Conservation (phyloP, 1,140 invertebrate species). For the Drosophila obscura region DNA sequence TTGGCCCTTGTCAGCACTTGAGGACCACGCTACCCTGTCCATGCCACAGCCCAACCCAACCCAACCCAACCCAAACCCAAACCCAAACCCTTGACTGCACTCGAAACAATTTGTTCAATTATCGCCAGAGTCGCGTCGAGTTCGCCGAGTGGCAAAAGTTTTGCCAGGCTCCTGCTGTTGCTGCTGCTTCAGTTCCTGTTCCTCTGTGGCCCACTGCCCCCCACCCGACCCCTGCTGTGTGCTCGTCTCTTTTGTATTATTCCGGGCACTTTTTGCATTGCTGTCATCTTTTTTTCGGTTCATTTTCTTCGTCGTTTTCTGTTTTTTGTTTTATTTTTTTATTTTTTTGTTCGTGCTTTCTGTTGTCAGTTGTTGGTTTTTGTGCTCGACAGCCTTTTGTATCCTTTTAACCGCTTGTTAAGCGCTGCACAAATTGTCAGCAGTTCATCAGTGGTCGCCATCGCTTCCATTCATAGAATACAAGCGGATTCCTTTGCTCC, state of each 20-base stretch:
- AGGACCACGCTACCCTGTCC: not conserved
- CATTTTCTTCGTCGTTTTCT: not conserved
- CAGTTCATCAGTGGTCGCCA: conserved; percentile 71
- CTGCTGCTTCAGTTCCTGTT: not conserved
- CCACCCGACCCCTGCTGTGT: not conserved
- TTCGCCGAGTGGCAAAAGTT: conserved; percentile 67
- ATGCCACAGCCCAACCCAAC: too few relatives aligned
- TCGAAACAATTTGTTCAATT: conserved; percentile 82
- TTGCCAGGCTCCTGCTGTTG: conserved; percentile 46
- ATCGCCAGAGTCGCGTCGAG: conserved; percentile 42
- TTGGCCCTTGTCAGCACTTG: conserved; percentile 46
- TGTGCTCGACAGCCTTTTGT: conserved; percentile 53
- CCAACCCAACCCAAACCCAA: too few relatives aligned
- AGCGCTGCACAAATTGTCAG: conserved; percentile 77
- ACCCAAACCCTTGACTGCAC: conserved; percentile 47
- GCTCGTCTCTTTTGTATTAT: conserved; percentile 43
- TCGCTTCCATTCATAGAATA: conserved; percentile 45
- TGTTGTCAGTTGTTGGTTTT: conserved; percentile 41
- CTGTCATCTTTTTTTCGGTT: conserved; percentile 36
- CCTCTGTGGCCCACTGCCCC: not conserved
- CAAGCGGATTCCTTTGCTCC: conserved; percentile 34
- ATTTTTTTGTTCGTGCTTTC: conserved; percentile 1
- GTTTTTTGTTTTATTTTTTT: conserved; percentile 2
- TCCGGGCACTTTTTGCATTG: conserved; percentile 62
- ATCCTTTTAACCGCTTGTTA: conserved; percentile 78